A percentile compares a stretch with the other conserved stretches of the same genome.
phyloP scores from a whole-genome alignment of 2,113 vertebrate genomes.

The Natator depressus region DNA sequence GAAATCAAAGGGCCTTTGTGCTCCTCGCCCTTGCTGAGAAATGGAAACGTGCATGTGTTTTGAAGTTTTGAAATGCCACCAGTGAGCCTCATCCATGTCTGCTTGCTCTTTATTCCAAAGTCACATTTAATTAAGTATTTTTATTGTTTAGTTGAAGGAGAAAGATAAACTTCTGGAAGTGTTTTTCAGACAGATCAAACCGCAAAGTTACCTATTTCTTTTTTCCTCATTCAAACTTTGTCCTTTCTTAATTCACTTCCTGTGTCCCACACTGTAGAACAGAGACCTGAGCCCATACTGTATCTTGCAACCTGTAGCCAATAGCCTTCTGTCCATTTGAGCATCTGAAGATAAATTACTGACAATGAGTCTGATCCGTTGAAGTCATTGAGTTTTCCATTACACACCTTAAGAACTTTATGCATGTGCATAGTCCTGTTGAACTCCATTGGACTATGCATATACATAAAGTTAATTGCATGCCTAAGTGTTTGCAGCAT shows the following conservation, averaged over 20 bases:
- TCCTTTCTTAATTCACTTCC: neutral
- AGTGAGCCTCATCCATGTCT: neutral
- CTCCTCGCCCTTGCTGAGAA: neutral
- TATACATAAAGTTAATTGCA: neutral
- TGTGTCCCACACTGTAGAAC: neutral
- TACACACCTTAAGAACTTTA: neutral
- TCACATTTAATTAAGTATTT: neutral
- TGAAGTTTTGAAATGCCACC: neutral
- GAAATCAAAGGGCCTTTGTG: constrained; percentile 39
- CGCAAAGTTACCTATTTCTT: neutral
- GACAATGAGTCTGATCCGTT: neutral
- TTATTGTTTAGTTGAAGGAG: neutral
- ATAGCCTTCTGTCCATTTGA: neutral
- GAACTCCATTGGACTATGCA: neutral
- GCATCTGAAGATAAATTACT: neutral
- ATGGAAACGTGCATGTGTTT: neutral
- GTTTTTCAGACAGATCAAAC: constrained; percentile 33
- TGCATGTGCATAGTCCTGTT: neutral
- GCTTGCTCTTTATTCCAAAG: neutral
- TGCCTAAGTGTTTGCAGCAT: no score
- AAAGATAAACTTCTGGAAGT: constrained; percentile 22
- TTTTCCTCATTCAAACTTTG: neutral
- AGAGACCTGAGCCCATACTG: neutral
- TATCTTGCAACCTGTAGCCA: rapidly evolving
- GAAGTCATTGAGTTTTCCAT: neutral